These are phyloP conservation scores for Polypedilum vanderplanki DNA, from an alignment of 1,140 invertebrate genomes.

Conservation along the genomic window DNA sequence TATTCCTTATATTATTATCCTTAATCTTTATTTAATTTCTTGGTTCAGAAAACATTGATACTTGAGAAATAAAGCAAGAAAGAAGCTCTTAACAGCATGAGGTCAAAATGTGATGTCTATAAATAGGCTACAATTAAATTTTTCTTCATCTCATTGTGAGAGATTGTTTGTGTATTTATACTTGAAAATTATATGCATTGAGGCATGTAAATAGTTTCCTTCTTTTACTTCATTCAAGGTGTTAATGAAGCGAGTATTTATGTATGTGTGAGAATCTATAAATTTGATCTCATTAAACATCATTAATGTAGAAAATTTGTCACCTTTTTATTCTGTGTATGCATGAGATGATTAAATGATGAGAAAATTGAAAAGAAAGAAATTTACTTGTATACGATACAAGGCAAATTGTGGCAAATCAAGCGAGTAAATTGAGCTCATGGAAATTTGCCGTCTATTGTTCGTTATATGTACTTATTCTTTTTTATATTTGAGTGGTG, in stretches of 20 bases:
- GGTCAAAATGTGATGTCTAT: constrained; percentile 15
- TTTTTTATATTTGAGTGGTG: constrained; percentile 24
- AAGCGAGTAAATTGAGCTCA: constrained; percentile 29
- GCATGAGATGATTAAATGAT: not conserved
- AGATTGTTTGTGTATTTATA: not conserved
- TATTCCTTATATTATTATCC: no score
- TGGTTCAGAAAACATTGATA: not conserved
- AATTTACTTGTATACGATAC: not conserved
- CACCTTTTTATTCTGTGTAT: constrained; percentile 8
- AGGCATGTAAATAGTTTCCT: constrained; percentile 15
- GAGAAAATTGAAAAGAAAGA: constrained; percentile 2
- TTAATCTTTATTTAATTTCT: constrained; percentile 26
- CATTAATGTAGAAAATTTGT: not conserved
- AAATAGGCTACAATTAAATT: constrained; percentile 22
- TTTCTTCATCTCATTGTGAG: not conserved
- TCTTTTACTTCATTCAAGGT: not conserved
- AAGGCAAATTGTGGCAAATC: constrained; percentile 20
- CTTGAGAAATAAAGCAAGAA: not conserved
- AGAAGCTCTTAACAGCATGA: constrained; percentile 23
- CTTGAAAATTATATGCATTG: not conserved
- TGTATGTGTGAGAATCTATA: not conserved
- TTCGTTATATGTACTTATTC: not conserved
- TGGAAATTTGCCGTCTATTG: constrained; percentile 23
- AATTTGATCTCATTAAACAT: constrained; percentile 21
- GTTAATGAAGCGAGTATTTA: not conserved